Base-by-base conservation (phyloP, 2,113 vertebrate genomes). In the Zosterops borbonicus region DNA sequence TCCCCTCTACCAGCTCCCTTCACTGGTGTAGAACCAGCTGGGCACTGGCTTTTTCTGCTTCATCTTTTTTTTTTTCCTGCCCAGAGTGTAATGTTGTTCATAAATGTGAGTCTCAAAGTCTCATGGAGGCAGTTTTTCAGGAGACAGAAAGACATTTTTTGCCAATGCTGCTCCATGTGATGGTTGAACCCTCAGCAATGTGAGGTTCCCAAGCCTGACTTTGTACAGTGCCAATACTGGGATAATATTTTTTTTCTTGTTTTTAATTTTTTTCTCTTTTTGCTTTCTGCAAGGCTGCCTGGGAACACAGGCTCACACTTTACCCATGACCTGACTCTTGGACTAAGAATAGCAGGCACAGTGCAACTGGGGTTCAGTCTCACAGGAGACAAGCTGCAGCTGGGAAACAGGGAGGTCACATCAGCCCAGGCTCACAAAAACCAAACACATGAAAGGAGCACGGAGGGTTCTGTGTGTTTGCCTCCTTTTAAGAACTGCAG, bases 251-350 rank as follows among this genome's bases (percentile, higher is more conserved):
- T 20, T 25, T 22, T 28, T 20, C 27, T 63, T 63, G 22, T 12
- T 15, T 28, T 28, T 16, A 27, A 11, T 5, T 53, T 47, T 69
- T 41, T 74, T 33, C 49, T 80, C 12, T 83, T 76, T 90, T 94
- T 93, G 68, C 93, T 96, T 91, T 96, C 82, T 96, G 77, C 89
- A 90, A 35, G 9, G 9, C 80, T 92, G 97, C 92, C 97, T 98
- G 98, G 97, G 98, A 98, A 98, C 97, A 31, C 12, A 94, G 87
- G 58, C 96, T 92, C 91, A 77, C 90, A 80, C 92, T 95, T 95
- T 97, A 96, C 96, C 81, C 97, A 94, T 96, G 97, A 97, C 97
- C 95, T 98, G 96, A 97, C 97, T 96, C 97, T 93, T 83, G 53
- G 64, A 67, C 97, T 97, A 97, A 97, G 95, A 98, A 97, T 97